These are phyloP conservation scores for Megathymus violae DNA, from an alignment of 1,140 invertebrate genomes.

Conservation along the genomic window DNA sequence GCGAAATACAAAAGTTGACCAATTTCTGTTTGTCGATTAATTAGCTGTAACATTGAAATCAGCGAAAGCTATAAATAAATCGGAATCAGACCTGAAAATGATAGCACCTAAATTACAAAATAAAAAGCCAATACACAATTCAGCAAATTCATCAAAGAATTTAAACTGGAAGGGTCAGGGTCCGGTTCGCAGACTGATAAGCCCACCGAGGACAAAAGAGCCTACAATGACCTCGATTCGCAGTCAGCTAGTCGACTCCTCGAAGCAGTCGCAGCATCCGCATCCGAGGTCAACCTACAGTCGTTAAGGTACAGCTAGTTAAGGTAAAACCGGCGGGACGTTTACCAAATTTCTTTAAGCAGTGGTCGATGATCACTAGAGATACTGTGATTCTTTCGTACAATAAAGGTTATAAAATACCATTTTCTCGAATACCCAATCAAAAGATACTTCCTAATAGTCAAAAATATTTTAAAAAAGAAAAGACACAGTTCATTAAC, in stretches of 20 bases:
- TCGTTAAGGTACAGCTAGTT: neutral
- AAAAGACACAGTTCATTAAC: too few relatives aligned
- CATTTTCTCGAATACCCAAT: too few relatives aligned
- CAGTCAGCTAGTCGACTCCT: neutral
- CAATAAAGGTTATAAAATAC: too few relatives aligned
- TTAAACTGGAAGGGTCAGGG: neutral
- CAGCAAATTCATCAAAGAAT: neutral
- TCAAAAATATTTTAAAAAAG: too few relatives aligned
- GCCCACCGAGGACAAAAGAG: neutral
- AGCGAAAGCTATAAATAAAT: slow-evolving; percentile 37
- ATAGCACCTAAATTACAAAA: slow-evolving; percentile 10
- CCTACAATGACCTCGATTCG: neutral
- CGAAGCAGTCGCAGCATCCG: neutral
- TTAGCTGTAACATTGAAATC: slow-evolving; percentile 37
- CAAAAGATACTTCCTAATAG: too few relatives aligned
- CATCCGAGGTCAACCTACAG: neutral
- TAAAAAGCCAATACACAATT: neutral
- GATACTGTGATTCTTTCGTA: too few relatives aligned
- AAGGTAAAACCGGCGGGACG: neutral
- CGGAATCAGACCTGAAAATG: slow-evolving; percentile 15
- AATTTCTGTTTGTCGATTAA: slow-evolving; percentile 31
- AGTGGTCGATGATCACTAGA: too few relatives aligned
- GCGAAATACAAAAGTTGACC: slow-evolving; percentile 32
- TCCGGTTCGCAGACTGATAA: neutral
- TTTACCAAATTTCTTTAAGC: neutral